Conservation (phyloP, 1,140 invertebrate species). For the Caenorhabditis tropicalis region DNA sequence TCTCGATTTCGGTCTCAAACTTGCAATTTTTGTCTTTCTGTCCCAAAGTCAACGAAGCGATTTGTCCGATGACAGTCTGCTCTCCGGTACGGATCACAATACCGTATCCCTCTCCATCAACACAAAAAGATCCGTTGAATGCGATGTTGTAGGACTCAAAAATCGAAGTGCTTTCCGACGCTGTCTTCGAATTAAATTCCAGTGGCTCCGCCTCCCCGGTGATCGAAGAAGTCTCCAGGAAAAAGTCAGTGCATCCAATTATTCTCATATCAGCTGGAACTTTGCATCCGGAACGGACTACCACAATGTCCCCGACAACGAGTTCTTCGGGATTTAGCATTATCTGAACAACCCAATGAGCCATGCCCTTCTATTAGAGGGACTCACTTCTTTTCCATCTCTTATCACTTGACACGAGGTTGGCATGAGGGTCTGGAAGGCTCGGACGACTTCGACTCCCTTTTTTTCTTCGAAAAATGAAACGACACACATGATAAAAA, state of each 20-base stretch:
- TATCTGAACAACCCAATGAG: background rate
- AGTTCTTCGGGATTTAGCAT: slow-evolving; percentile 59
- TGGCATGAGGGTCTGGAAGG: slow-evolving; percentile 50
- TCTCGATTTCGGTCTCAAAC: slow-evolving; percentile 56
- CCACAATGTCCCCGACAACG: slow-evolving; percentile 65
- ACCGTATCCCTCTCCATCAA: slow-evolving; percentile 58
- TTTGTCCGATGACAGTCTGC: slow-evolving; percentile 57
- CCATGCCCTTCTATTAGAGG: background rate
- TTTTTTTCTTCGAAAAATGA: slow-evolving; percentile 59
- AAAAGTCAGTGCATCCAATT: slow-evolving; percentile 60
- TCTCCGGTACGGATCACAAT: slow-evolving; percentile 57
- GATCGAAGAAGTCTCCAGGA: slow-evolving; percentile 60
- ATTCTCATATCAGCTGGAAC: slow-evolving; percentile 71
- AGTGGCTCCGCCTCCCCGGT: slow-evolving; percentile 61
- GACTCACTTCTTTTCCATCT: slow-evolving; percentile 43
- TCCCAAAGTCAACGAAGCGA: slow-evolving; percentile 55
- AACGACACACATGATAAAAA: slow-evolving; percentile 58
- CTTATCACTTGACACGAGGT: slow-evolving; percentile 56
- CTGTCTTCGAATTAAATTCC: slow-evolving; percentile 46
- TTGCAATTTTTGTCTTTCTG: slow-evolving; percentile 52
- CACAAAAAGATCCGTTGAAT: slow-evolving; percentile 60
- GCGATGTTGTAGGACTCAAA: slow-evolving; percentile 59
- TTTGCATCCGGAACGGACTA: slow-evolving; percentile 65
- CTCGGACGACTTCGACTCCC: slow-evolving; percentile 54
- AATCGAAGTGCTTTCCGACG: slow-evolving; percentile 6